These are phyloP conservation scores for Helostoma temminkii DNA, from an alignment of 2,797 vertebrate species.

Conservation along the genomic window DNA sequence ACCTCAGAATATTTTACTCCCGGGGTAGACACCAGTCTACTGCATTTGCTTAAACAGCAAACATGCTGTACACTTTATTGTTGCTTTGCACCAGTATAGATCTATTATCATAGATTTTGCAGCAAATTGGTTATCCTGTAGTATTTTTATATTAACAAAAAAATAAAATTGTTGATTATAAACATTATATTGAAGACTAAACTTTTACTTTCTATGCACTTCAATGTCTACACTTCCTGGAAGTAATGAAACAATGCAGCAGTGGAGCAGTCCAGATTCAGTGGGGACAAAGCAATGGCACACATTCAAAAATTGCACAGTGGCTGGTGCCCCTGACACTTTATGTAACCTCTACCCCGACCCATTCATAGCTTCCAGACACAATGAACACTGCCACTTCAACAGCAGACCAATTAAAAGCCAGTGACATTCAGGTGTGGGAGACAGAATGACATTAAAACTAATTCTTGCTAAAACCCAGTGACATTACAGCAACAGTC, in stretches of 20 bases:
- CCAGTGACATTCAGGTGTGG: constrained; percentile 82
- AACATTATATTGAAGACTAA: constrained; percentile 32
- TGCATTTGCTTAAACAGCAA: constrained; percentile 39
- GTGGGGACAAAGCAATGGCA: no score
- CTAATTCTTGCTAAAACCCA: constrained; percentile 79
- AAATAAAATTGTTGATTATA: constrained; percentile 24
- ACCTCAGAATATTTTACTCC: constrained; percentile 68
- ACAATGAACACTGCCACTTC: constrained; percentile 70
- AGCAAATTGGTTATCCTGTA: no score
- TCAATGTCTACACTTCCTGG: constrained; percentile 37
- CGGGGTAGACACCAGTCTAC: constrained; percentile 35
- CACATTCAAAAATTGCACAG: no score
- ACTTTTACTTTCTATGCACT: constrained; percentile 42
- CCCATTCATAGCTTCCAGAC: constrained; percentile 64
- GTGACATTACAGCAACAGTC: constrained; percentile 78
- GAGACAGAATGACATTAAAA: constrained; percentile 83
- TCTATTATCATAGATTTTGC: no score
- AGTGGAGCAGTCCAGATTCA: constrained; percentile 38
- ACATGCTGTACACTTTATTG: background rate
- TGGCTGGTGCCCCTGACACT: no score
- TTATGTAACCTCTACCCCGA: constrained; percentile 26
- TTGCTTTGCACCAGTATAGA: constrained; percentile 13
- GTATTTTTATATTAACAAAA: no score
- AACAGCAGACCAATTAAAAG: constrained; percentile 81
- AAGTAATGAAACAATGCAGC: constrained; percentile 61